Evolutionary conservation across 2,113 vertebrate species (phyloP), one percentile per base, ranked within the genome.

Genomic region (Theristicus caerulescens): DNA sequence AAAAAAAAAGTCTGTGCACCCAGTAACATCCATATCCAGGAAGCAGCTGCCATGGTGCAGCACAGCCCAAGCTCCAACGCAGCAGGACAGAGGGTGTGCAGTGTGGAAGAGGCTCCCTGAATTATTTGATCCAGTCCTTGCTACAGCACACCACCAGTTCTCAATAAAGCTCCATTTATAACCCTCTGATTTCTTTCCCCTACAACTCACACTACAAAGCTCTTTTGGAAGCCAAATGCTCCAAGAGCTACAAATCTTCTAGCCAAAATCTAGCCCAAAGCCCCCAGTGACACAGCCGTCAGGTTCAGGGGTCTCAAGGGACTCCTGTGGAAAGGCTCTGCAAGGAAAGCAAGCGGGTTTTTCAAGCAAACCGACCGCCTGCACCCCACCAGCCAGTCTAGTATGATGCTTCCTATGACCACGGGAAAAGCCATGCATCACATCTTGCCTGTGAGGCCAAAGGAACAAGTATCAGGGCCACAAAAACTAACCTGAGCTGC

Each of bases 281-380:
- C 31, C 34, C 13, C 22, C 31, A 47, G 1, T 3, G 38, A 66
- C 46, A 85, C 4, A 32, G 20, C 3, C 2, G 4, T 52, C 49
- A 59, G 21, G 14, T 69, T 78, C 27, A 73, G 40, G 18, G 34
- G 19, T 55, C 65, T 92, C 0, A 0, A 88, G 34, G 20, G 20
- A n/a, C 11, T 58, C 20, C 36, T 36, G 47, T 7, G 10, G 49
- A 88, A 82, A 86, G 40, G 24, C 59, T 82, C 46, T 52, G 13
- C 34, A 54, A 85, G 31, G 29, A 54, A 69, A 15, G 32, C n/a
- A 64, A 46, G 16, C 2, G 10, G 64, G 32, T 4, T 93, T 16
- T 73, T 55, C 65, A 81, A 44, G 61, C 2, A 5, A 86, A 20
- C 12, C 2, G 5, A 64, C 27, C 0, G 0, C 12, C 27, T 86